Percentiles rank a stretch among this genome's conserved stretches.
These are phyloP conservation scores for Cerastis leucographa DNA, from an alignment of 2,888 invertebrate genomes.

Conservation along the genomic window DNA sequence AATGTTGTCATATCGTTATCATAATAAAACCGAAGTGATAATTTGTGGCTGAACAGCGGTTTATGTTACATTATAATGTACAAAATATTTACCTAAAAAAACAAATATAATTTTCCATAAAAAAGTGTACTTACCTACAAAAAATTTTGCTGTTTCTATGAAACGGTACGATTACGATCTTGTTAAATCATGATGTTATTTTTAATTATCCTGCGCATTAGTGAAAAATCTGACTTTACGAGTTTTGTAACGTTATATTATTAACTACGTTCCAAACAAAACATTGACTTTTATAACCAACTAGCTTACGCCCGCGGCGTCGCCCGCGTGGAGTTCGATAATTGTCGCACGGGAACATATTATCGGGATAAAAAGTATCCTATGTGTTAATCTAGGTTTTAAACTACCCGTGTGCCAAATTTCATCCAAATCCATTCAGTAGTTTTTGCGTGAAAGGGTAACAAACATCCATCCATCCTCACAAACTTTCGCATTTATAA, in stretches of 20 bases:
- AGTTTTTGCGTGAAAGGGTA: too few species aligned
- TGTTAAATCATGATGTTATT: constrained; percentile 53
- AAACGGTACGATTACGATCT: constrained; percentile 49
- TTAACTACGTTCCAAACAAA: constrained; percentile 4
- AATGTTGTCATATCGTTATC: constrained; percentile 74
- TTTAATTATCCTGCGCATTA: constrained; percentile 66
- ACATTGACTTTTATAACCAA: not conserved
- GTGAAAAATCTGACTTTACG: constrained; percentile 21
- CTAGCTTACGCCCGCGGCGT: too few species aligned
- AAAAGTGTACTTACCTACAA: constrained; percentile 13
- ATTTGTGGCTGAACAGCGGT: constrained; percentile 66
- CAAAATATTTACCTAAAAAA: constrained; percentile 22
- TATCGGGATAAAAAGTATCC: too few species aligned
- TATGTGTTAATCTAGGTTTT: too few species aligned
- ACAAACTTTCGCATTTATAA: too few species aligned
- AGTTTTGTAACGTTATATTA: constrained; percentile 13
- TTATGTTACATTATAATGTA: constrained; percentile 43
- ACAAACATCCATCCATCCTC: too few species aligned
- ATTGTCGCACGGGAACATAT: too few species aligned
- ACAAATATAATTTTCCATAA: constrained; percentile 22
- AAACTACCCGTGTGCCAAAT: too few species aligned
- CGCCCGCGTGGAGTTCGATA: too few species aligned
- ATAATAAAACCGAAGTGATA: constrained; percentile 72
- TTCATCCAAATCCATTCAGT: too few species aligned
- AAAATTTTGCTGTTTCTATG: constrained; percentile 11